Evolutionary conservation across 2,888 invertebrate species (phyloP).

Genomic region (Plagiodera versicolora): DNA sequence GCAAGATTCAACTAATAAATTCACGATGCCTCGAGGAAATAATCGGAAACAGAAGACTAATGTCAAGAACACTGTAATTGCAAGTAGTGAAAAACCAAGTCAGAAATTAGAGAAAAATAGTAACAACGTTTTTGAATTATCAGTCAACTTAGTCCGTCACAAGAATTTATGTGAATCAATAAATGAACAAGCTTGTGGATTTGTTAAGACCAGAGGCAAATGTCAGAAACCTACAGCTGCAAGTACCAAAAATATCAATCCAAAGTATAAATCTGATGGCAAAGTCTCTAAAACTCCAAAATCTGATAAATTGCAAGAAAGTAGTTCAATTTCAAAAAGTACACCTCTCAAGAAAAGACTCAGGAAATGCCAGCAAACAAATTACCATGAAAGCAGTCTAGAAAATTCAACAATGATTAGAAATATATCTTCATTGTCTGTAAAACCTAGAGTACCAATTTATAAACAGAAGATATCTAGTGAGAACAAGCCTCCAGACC

Average conservation of each 20-base stretch:
- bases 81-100: too few relatives aligned
- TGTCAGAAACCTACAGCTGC: too few relatives aligned
- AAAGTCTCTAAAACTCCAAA: neutral
- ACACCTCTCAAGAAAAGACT: constrained; percentile 10
- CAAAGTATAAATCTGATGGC: too few relatives aligned
- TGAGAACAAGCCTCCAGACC: neutral
- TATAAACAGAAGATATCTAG: constrained; percentile 16
- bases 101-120: too few relatives aligned
- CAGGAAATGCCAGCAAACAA: constrained; percentile 7
- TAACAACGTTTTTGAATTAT: too few relatives aligned
- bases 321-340: neutral
- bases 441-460: constrained; percentile 22
- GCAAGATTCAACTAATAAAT: neutral
- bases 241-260: too few relatives aligned
- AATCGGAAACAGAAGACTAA: neutral
- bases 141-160: too few relatives aligned
- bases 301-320: neutral
- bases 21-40: neutral
- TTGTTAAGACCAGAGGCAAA: too few relatives aligned
- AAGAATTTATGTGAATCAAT: too few relatives aligned
- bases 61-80: too few relatives aligned
- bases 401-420: constrained; percentile 9
- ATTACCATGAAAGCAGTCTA: constrained; percentile 16
- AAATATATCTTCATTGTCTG: neutral
- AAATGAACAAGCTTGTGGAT: too few relatives aligned